A percentile compares a stretch with the other conserved stretches of the same genome.
phyloP scores from a whole-genome alignment of 1,140 invertebrate species.

The Aphis craccivora region DNA sequence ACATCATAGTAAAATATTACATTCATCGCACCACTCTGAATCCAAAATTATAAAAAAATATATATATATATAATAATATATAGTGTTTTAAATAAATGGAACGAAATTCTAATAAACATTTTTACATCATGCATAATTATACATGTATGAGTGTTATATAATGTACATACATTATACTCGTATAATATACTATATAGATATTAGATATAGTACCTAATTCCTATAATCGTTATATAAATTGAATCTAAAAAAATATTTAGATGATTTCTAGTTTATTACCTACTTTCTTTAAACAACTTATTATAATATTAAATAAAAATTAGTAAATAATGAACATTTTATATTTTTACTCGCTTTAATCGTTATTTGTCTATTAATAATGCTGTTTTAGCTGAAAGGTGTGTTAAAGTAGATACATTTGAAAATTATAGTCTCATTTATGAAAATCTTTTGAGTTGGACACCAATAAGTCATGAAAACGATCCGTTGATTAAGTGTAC shows the following conservation, averaged over 20 bases:
- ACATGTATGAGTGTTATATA: not conserved
- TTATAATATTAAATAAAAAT: not conserved
- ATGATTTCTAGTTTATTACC: not conserved
- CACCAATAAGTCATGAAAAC: conserved; percentile 10
- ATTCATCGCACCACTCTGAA: too few relatives aligned
- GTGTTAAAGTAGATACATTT: not conserved
- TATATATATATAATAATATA: not conserved
- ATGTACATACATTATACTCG: not conserved
- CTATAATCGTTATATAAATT: not conserved
- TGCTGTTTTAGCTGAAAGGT: not conserved
- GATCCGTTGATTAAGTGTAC: conserved; percentile 43
- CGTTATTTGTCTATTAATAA: not conserved
- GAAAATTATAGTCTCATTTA: not conserved
- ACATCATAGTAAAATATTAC: too few relatives aligned
- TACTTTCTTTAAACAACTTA: not conserved
- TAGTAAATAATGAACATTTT: not conserved
- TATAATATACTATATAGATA: too few relatives aligned
- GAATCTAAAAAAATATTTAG: conserved; percentile 1
- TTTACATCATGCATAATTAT: not conserved
- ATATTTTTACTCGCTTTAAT: not conserved
- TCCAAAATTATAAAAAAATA: not conserved
- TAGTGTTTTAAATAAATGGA: not conserved
- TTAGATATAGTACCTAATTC: not conserved
- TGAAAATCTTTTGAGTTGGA: conserved; percentile 29
- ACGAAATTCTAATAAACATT: not conserved